Base-by-base conservation (phyloP, 2,113 vertebrate species). In the Copsychus sechellarum region DNA sequence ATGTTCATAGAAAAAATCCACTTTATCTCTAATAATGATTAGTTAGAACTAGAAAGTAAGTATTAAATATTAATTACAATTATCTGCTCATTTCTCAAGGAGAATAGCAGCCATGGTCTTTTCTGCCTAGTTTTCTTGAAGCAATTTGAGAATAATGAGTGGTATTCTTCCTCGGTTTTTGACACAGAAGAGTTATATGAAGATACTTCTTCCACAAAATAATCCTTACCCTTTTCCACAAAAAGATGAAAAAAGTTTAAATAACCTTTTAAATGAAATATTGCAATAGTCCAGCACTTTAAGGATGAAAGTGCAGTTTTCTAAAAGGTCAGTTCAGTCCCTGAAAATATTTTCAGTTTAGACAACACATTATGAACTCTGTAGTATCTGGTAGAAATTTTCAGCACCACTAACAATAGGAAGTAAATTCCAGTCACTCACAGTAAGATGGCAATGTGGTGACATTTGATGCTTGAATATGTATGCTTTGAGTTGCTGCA, bases 181-280 rank as follows among this genome's bases (percentile, higher is more conserved):
- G 65, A 92, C 86, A 92, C 29, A 23, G 61, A 88, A 91, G 33
- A 70, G 51, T 96, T 95, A 92, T 73, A 66, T 61, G 47, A 89
- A 94, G 67, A 93, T 56, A 80, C 7, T 76, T 74, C 81, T 79
- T 92, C 48, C 58, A 34, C 64, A 70, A 48, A 93, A 69, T 65
- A 96, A 95, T 90, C 57, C 36, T 93, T 96, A 94, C 86, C 78
- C 90, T 97, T 97, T 97, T 91, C 80, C 22, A 34, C 90, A 88
- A 91, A 94, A 91, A 88, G 3, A 77, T 51, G 18, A 29, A 92
- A 94, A 94, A 94, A 78, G 78, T 96, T 96, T 93, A 97, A 97
- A 96, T 98, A 98, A 98, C 96, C 97, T 98, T 98, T 98, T 97
- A 96, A 96, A 96, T 97, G 96, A 98, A 98, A 98, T 97, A 97